Evolutionary conservation across 2,797 vertebrate genomes (phyloP), one percentile per base, ranked within the genome.

Genomic region (Cercopithecus hamlyni): DNA sequence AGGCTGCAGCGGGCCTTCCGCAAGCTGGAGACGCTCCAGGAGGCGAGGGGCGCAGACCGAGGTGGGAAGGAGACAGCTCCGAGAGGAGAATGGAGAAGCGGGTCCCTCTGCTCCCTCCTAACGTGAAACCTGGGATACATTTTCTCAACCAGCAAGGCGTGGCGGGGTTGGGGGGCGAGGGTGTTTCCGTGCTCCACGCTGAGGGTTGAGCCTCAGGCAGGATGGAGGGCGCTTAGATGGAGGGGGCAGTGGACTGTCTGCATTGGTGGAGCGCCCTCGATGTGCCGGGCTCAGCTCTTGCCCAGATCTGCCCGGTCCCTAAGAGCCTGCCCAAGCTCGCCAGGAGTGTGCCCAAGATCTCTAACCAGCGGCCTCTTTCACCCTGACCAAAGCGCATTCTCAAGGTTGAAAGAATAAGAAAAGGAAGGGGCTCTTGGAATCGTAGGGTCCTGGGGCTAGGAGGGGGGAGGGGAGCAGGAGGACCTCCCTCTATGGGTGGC

Each of bases 11-110:
- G 20, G 90, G 97, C 87, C 96, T 94, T 94, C 80, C 7, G 93
- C 97, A 93, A 97, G 97, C 98, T 97, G 97, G 92, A 93, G 93
- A 88, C 81, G 67, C 92, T 98, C 95, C 93, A 87, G 82, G 77
- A 95, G 90, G 88, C n/a, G 10, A 93, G 87, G 96, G 93, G 87
- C 87, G 43, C 93, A 50, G 90, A 93, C 90, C 14, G 1, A 87
- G 39, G 1, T 1, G 22, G 52, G 41, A 72, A 64, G 45, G 57
- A 77, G 84, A 33, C 8, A 83, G 57, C 94, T 43, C 7, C 17
- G 64, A 17, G 33, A 41, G 48, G 48, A 88, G 58, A 17, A 55
- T 36, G 55, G 24, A n/a, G 72, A 64, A 77, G 73, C 33, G 27
- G 55, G 19, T 26, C 19, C 76, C 80, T 48, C 80, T 81, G 64